Conservation (phyloP, 2,113 vertebrate species). For the Mandrillus leucophaeus region DNA sequence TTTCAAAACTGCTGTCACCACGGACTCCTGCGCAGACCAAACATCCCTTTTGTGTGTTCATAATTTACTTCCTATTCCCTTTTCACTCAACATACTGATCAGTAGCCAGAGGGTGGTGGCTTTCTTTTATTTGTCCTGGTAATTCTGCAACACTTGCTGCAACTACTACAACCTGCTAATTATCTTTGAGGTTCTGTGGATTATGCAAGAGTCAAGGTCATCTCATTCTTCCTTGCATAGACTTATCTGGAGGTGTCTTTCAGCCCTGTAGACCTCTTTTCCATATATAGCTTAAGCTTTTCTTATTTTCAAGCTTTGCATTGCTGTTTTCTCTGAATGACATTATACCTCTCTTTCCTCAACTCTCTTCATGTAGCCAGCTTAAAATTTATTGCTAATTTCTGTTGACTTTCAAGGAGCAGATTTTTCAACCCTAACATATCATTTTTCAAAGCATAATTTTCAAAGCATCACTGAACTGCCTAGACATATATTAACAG, state of each 20-base stretch:
- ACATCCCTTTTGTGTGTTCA: background rate
- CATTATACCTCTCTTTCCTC: background rate
- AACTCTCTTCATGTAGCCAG: background rate
- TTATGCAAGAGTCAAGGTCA: background rate
- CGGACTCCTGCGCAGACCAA: background rate
- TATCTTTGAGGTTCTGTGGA: background rate
- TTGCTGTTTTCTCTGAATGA: background rate
- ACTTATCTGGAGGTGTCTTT: background rate
- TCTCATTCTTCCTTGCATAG: no score
- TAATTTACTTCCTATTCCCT: background rate
- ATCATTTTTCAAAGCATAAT: conserved; percentile 17
- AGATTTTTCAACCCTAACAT: background rate
- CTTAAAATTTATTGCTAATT: background rate
- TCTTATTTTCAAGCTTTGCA: background rate
- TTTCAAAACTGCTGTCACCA: background rate
- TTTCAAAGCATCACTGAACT: background rate
- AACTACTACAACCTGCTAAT: background rate
- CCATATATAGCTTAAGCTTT: background rate
- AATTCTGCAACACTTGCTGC: background rate
- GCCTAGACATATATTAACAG: background rate
- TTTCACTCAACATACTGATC: background rate
- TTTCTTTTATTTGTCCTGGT: background rate
- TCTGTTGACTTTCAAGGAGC: background rate
- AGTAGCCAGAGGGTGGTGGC: background rate
- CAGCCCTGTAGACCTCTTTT: background rate